These are phyloP conservation scores for Sturnus vulgaris DNA, from an alignment of 2,113 vertebrate genomes.

Conservation along the genomic window DNA sequence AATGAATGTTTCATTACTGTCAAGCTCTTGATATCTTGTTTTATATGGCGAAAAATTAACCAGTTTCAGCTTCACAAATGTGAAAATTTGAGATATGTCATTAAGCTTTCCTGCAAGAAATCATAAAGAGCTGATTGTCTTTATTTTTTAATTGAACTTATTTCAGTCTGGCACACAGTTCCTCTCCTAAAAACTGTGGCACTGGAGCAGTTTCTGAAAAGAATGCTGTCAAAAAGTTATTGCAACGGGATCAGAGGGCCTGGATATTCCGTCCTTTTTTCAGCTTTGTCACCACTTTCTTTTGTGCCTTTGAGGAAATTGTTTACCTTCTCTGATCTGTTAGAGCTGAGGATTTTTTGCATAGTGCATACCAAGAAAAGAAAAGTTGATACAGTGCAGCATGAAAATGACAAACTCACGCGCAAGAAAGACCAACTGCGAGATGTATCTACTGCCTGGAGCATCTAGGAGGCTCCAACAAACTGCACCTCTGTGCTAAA, in stretches of 20 bases:
- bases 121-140: conserved; percentile 52
- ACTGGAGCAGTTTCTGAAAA: not conserved
- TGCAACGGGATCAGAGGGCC: not conserved
- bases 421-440: not conserved
- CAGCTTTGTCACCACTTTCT: not conserved
- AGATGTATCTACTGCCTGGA: not conserved
- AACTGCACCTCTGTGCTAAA: not conserved
- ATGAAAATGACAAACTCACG: not conserved
- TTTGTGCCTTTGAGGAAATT: not conserved
- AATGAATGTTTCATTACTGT: conserved; percentile 74
- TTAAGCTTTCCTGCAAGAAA: conserved; percentile 58
- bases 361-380: not conserved
- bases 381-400: not conserved
- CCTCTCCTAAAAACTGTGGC: not conserved
- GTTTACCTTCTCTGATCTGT: not conserved
- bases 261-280: not conserved
- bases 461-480: not conserved
- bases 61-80: conserved; percentile 64
- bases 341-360: not conserved
- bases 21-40: conserved; percentile 68
- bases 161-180: conserved; percentile 26
- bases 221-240: not conserved
- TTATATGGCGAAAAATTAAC: conserved; percentile 68
- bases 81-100: conserved; percentile 68
- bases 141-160: conserved; percentile 56